These are phyloP conservation scores for Chloebia gouldiae DNA, from an alignment of 2,113 vertebrate species.

Conservation along the genomic window DNA sequence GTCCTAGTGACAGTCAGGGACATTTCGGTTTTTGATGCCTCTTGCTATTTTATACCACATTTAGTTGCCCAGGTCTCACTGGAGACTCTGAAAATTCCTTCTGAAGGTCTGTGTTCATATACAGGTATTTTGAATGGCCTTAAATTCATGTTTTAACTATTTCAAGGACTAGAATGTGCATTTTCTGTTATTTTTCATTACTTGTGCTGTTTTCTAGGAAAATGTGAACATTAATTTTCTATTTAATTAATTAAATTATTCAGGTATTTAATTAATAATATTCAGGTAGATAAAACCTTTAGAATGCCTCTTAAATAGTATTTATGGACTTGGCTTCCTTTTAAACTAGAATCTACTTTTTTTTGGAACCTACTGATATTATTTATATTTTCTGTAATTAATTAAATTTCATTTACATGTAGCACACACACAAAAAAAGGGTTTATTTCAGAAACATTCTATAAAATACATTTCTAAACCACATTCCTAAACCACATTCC, in stretches of 20 bases:
- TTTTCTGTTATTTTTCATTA: neutral
- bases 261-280: neutral
- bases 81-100: neutral
- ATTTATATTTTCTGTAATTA: neutral
- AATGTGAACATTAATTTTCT: neutral
- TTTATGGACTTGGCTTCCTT: neutral
- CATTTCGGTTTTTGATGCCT: neutral
- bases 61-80: neutral
- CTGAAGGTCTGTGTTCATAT: neutral
- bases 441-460: neutral
- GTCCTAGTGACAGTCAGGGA: fast-evolving
- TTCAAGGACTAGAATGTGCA: neutral
- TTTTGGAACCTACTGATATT: neutral
- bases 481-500: neutral
- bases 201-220: neutral
- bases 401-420: neutral
- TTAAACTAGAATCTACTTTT: neutral
- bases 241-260: neutral
- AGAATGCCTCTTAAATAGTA: neutral
- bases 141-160: neutral
- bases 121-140: neutral
- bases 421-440: neutral
- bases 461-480: neutral
- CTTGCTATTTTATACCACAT: fast-evolving
- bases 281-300: neutral